These are phyloP conservation scores for Manis javanica DNA, from an alignment of 2,797 vertebrate genomes.

Conservation along the genomic window DNA sequence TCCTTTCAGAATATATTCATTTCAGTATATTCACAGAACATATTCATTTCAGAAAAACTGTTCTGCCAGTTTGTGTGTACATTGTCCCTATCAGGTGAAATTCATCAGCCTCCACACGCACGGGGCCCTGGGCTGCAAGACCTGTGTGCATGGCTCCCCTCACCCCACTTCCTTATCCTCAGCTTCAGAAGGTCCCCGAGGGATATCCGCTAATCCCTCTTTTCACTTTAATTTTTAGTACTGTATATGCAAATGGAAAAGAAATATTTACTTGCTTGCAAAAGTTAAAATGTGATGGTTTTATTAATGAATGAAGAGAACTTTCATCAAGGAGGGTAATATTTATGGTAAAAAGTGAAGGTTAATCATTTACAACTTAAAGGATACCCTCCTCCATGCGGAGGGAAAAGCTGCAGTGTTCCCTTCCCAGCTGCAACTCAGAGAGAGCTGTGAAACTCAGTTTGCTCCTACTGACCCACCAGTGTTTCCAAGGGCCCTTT, in stretches of 20 bases:
- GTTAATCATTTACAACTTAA: constrained; percentile 1
- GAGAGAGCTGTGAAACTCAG: background rate
- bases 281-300: constrained; percentile 29
- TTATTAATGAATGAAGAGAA: constrained; percentile 42
- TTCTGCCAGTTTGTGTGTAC: background rate
- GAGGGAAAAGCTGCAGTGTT: background rate
- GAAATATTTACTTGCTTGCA: constrained; percentile 28
- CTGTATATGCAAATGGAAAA: background rate
- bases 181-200: constrained; percentile 11
- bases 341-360: constrained; percentile 36
- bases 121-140: background rate
- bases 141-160: background rate
- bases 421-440: background rate
- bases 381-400: background rate
- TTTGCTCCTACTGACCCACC: background rate
- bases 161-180: background rate
- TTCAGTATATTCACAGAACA: background rate
- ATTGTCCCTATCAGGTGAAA: background rate
- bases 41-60: constrained; percentile 29
- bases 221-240: constrained; percentile 35
- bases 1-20: constrained; percentile 22
- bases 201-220: background rate
- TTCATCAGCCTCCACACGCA: background rate
- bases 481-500: background rate
- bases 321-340: background rate